These are phyloP conservation scores for Graphium colonna DNA, from an alignment of 2,888 invertebrate genomes.

Conservation along the genomic window DNA sequence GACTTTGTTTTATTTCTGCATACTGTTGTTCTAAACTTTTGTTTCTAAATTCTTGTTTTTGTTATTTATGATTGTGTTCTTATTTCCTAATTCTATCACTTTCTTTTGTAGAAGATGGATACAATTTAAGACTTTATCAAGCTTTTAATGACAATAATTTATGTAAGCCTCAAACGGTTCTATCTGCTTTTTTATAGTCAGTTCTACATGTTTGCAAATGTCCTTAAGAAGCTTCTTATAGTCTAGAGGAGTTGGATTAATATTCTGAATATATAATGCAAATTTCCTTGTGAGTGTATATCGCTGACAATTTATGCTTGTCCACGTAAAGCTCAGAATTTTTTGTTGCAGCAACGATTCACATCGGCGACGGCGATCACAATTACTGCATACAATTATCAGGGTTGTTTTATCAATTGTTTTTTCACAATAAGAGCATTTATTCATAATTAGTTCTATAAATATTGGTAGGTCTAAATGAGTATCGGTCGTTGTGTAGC, in stretches of 20 bases:
- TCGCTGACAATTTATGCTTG: too few species aligned
- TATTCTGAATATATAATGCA: background rate
- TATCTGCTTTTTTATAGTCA: background rate
- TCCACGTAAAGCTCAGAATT: too few species aligned
- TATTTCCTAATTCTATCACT: background rate
- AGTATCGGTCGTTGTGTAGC: too few species aligned
- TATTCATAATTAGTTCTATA: too few species aligned
- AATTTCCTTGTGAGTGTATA: too few species aligned
- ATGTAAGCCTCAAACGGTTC: background rate
- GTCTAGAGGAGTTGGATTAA: background rate
- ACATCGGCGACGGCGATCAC: too few species aligned
- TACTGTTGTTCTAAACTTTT: background rate
- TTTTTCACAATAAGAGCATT: too few species aligned
- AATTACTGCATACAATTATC: too few species aligned
- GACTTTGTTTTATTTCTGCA: background rate
- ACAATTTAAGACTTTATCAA: background rate
- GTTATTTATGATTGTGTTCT: background rate
- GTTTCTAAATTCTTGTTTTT: background rate
- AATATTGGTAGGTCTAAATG: too few species aligned
- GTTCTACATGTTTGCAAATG: slow-evolving; percentile 2
- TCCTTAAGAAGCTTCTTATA: background rate
- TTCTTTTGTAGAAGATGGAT: background rate
- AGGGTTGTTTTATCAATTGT: too few species aligned
- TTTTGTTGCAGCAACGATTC: too few species aligned
- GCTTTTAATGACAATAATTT: background rate